Conservation (phyloP, 2,113 vertebrate genomes). For the Alethe castanea region DNA sequence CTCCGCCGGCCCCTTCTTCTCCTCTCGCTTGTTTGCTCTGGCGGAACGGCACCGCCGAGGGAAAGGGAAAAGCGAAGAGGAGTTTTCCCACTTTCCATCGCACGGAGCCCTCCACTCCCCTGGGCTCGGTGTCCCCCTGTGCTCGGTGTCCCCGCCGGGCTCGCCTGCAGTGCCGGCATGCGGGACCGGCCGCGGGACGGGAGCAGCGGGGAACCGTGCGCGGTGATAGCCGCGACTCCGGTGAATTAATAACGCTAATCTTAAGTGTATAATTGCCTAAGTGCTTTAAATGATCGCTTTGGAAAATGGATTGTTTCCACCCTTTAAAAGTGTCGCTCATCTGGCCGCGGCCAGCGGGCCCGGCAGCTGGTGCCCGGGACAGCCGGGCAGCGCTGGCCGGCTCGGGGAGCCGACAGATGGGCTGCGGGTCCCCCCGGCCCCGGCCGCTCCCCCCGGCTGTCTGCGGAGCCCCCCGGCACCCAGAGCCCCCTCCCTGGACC, state of each 20-base stretch:
- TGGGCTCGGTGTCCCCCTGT: background rate
- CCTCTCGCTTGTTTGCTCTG: background rate
- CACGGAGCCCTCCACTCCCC: background rate
- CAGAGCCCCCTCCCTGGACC: background rate
- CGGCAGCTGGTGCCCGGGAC: constrained; percentile 91
- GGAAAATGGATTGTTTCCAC: constrained; percentile 84
- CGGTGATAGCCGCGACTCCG: background rate
- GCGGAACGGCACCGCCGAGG: background rate
- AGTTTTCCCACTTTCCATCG: background rate
- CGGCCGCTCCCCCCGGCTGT: background rate
- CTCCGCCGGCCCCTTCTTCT: background rate
- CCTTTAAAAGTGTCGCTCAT: constrained; percentile 77
- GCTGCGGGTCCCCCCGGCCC: constrained; percentile 71
- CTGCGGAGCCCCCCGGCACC: background rate
- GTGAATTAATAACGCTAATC: constrained; percentile 82
- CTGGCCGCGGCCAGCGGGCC: constrained; percentile 77
- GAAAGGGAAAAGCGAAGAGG: background rate
- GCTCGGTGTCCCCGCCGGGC: background rate
- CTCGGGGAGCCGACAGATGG: constrained; percentile 88
- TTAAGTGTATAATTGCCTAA: constrained; percentile 84
- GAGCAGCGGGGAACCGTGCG: background rate
- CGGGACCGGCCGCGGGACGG: background rate
- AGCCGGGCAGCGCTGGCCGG: constrained; percentile 70
- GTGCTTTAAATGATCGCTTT: constrained; percentile 88
- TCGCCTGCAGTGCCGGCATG: background rate